Evolutionary conservation across 2,888 invertebrate species (phyloP).

Genomic region (Melieria omissa): DNA sequence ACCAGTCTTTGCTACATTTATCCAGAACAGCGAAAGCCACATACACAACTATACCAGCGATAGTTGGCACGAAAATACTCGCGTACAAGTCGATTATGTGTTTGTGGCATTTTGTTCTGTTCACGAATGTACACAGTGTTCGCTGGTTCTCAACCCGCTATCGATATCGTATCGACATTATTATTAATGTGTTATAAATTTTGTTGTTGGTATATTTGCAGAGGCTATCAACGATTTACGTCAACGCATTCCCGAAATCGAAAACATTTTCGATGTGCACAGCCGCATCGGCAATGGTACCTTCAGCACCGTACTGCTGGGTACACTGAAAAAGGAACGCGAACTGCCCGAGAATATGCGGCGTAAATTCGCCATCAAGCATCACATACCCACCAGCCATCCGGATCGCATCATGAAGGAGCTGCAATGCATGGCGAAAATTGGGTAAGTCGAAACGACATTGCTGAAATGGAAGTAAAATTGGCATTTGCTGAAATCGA

Average conservation of each 20-base stretch:
- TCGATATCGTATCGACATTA: not conserved
- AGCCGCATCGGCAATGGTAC: conserved; percentile 85
- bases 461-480: no score
- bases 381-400: conserved; percentile 87
- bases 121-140: no score
- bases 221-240: conserved; percentile 63
- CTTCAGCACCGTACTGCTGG: conserved; percentile 87
- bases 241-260: conserved; percentile 71
- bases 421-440: conserved; percentile 79
- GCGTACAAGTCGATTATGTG: no score
- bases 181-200: not conserved
- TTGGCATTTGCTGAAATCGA: no score
- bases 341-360: conserved; percentile 67
- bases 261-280: conserved; percentile 74
- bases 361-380: conserved; percentile 83
- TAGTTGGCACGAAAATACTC: no score
- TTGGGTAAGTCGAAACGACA: conserved; percentile 71
- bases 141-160: no score
- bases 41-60: no score
- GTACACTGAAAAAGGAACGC: conserved; percentile 69
- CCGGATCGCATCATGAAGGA: conserved; percentile 85
- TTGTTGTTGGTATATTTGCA: conserved; percentile 42
- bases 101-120: no score
- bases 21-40: no score
- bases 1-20: no score